A percentile compares a stretch with the other conserved stretches of the same genome.
phyloP scores from a whole-genome alignment of 1,140 invertebrate genomes.

The Papilio dardanus region DNA sequence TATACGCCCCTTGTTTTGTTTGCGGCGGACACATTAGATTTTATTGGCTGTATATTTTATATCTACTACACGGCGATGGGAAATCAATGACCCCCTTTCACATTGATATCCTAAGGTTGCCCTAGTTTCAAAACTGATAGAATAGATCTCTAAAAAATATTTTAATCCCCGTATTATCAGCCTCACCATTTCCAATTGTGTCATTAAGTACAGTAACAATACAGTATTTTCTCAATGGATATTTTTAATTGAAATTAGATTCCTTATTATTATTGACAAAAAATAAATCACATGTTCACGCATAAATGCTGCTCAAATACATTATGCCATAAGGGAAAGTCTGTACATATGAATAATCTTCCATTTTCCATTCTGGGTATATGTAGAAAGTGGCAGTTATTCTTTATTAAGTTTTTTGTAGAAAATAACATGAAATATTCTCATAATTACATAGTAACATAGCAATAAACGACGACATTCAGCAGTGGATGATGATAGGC shows the following conservation, averaged over 20 bases:
- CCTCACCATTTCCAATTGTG: not conserved
- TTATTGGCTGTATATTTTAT: not conserved
- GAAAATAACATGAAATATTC: too few relatives aligned
- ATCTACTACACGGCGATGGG: not conserved
- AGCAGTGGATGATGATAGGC: too few relatives aligned
- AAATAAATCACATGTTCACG: too few relatives aligned
- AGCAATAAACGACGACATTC: too few relatives aligned
- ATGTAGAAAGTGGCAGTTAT: not conserved
- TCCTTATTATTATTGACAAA: too few relatives aligned
- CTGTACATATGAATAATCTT: not conserved
- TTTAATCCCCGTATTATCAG: not conserved
- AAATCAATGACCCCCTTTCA: slow-evolving; percentile 34
- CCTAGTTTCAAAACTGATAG: slow-evolving; percentile 2
- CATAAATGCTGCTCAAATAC: too few relatives aligned
- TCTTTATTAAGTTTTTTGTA: not conserved
- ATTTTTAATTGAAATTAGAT: not conserved
- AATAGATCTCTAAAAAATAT: slow-evolving; percentile 8
- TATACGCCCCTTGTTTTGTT: slow-evolving; percentile 49
- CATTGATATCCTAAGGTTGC: slow-evolving; percentile 36
- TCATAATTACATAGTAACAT: too few relatives aligned
- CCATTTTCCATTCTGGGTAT: not conserved
- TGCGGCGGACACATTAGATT: not conserved
- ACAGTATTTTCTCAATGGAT: too few relatives aligned
- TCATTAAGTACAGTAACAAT: not conserved
- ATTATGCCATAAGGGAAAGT: too few relatives aligned